These are phyloP conservation scores for Aspidapion aeneum DNA, from an alignment of 2,888 invertebrate genomes.

Conservation along the genomic window DNA sequence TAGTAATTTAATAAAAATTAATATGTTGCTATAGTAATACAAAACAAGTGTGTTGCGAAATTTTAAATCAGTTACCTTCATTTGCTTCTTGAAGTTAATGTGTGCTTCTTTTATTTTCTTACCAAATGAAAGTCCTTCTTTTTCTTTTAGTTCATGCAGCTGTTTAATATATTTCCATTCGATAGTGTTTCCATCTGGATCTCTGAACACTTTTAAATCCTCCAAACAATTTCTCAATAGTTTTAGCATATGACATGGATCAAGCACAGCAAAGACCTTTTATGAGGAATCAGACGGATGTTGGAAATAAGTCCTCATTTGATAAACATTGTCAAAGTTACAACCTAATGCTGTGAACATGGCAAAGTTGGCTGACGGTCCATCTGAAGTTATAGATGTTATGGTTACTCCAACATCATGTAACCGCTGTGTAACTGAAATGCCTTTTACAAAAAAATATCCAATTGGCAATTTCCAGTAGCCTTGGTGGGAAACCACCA, in stretches of 20 bases:
- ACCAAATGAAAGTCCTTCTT: conserved; percentile 3
- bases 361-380: neutral
- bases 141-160: neutral
- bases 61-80: conserved; percentile 20
- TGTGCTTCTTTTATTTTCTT: conserved; percentile 21
- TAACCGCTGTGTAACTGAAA: neutral
- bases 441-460: neutral
- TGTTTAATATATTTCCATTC: neutral
- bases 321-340: neutral
- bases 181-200: neutral
- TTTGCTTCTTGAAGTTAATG: neutral
- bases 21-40: too few species aligned
- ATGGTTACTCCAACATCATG: neutral
- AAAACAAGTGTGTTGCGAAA: too few species aligned
- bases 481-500: neutral
- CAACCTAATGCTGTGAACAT: neutral
- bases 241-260: neutral
- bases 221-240: neutral
- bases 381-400: neutral
- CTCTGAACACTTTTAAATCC: neutral
- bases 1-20: neutral
- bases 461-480: neutral
- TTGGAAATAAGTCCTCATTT: neutral
- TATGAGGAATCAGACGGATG: neutral
- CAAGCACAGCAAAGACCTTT: neutral